Evolutionary conservation across 2,113 vertebrate species (phyloP).

Genomic region (Aix galericulata): DNA sequence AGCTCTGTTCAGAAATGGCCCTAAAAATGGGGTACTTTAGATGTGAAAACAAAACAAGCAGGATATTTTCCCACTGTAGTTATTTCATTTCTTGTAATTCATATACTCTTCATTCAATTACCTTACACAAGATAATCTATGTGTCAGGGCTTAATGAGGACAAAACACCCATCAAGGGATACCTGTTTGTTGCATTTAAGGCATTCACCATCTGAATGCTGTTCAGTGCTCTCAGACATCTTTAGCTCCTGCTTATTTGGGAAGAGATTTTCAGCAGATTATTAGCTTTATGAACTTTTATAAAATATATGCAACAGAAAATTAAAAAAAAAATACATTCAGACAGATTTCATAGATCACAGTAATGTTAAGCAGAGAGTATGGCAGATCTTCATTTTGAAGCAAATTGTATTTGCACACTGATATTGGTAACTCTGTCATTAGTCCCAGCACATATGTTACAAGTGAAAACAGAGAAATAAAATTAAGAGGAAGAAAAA

Average conservation of each 20-base stretch:
- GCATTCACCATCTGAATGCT: background rate
- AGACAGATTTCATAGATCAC: background rate
- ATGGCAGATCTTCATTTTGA: background rate
- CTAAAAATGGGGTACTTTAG: background rate
- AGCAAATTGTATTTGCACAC: background rate
- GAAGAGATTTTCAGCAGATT: background rate
- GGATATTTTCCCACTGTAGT: background rate
- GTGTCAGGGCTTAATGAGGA: background rate
- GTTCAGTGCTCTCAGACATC: background rate
- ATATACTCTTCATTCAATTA: background rate
- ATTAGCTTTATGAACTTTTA: background rate
- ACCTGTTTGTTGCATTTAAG: background rate
- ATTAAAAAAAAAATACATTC: background rate
- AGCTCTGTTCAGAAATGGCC: background rate
- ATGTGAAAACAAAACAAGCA: background rate
- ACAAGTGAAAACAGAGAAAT: background rate
- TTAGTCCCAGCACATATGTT: accelerated
- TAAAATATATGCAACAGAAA: background rate
- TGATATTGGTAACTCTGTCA: background rate
- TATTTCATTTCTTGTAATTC: background rate
- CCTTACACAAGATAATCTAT: background rate
- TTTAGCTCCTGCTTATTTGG: background rate
- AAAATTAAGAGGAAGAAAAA: background rate
- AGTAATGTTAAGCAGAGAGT: background rate
- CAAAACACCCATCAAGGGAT: background rate